These are phyloP conservation scores for Aratinga solstitialis DNA, from an alignment of 2,797 vertebrate genomes.

Conservation along the genomic window DNA sequence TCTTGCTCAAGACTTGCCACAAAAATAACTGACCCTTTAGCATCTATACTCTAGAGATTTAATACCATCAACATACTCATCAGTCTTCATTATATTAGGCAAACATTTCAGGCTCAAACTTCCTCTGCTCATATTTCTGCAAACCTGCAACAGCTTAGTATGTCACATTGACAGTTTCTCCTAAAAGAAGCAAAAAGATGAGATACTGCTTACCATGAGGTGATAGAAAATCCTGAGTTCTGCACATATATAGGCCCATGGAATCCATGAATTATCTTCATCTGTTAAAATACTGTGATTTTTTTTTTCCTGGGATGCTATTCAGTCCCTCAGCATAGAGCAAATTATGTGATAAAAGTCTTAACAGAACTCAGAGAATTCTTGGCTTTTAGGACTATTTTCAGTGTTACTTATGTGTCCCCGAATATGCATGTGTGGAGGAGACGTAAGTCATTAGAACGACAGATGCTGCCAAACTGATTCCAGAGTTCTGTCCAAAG, in stretches of 20 bases:
- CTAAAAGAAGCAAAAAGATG: background rate
- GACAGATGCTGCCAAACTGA: background rate
- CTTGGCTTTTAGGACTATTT: background rate
- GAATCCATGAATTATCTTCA: background rate
- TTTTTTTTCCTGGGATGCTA: background rate
- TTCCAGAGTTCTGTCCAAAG: background rate
- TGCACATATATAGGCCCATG: background rate
- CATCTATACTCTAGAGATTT: background rate
- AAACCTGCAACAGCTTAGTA: background rate
- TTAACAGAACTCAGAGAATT: background rate
- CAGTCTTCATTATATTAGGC: background rate
- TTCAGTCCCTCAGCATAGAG: background rate
- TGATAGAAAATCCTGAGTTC: background rate
- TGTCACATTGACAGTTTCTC: background rate
- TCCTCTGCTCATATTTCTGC: background rate
- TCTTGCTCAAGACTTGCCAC: background rate
- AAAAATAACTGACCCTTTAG: background rate
- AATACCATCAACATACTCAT: background rate
- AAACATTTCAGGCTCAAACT: background rate
- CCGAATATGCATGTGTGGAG: rapidly evolving
- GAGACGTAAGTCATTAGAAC: background rate
- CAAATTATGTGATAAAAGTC: background rate
- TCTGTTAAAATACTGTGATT: background rate
- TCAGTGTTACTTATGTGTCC: background rate
- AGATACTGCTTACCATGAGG: background rate